Evolutionary conservation across 1,140 invertebrate species (phyloP), one percentile per base, ranked within the genome.

Genomic region (Ridgeia piscesae): DNA sequence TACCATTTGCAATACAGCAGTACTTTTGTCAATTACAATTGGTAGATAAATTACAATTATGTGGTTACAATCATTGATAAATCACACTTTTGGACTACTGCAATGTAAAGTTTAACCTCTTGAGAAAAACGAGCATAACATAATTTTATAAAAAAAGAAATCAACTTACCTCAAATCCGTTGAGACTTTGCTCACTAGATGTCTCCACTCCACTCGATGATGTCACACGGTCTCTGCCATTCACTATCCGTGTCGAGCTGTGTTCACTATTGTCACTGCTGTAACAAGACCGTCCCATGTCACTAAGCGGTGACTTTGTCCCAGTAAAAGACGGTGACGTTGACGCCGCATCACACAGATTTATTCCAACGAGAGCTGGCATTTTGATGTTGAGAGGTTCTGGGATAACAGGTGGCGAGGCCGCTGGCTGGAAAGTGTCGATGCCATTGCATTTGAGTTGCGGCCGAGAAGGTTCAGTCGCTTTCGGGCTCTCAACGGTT

Each of bases 171-270:
- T 77, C 58, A 77, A 77, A 77, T 77, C 58, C 58, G 58, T 77
- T 77, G 58, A 77, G 58, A 77, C 94, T 97, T 96, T 0, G 97
- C 97, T 94, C 96, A 96, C 94, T 94, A 34, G 94, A 94, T 58
- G 94, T 93, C 91, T 93, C 93, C 27, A 93, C 93, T 1, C 92
- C 94, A 91, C 93, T 93, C 21, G 93, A 94, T 27, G 93, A 93
- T n/a, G 92, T 48, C 48, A 50, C 9, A 34, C 35, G 33, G 33
- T 17, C 31, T 50, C 33, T 50, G 14, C 11, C 34, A 21, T 31
- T 27, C 27, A 21, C 58, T 17, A 77, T 17, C 58, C 58, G 17
- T 6, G 31, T 34, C 48, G 91, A 90, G 17, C 89, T 90, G 21
- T 35, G 6, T 34, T 90, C 89, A n/a, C 89, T 90, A 35, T 6